Percentiles rank a stretch among this genome's conserved stretches.
phyloP scores from a whole-genome alignment of 2,797 vertebrate genomes.

The Leontocebus nigricollis region DNA sequence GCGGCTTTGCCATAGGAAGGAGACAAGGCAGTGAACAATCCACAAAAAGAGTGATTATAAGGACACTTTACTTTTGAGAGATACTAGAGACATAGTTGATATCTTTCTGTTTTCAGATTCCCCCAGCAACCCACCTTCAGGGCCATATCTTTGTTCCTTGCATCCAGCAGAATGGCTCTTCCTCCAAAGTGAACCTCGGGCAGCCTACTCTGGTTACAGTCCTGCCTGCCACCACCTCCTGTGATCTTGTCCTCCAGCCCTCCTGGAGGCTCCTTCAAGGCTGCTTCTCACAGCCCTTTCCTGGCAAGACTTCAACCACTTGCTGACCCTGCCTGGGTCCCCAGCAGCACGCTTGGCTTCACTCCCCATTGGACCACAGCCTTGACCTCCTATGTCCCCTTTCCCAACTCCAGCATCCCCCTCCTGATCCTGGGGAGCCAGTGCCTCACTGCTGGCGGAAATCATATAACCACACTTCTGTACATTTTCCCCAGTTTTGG shows the following conservation, averaged over 20 bases:
- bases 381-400: fast-evolving
- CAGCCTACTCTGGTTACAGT: fast-evolving
- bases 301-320: neutral
- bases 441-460: neutral
- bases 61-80: neutral
- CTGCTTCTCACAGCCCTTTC: neutral
- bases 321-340: neutral
- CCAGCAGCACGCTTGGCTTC: fast-evolving
- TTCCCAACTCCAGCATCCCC: fast-evolving
- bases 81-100: fast-evolving
- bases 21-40: too few species aligned
- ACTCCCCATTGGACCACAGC: neutral
- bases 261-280: neutral
- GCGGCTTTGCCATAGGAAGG: fast-evolving
- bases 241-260: neutral
- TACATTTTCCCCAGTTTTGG: neutral
- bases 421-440: neutral
- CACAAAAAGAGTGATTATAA: neutral
- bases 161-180: fast-evolving
- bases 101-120: fast-evolving
- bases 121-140: fast-evolving
- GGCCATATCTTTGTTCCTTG: fast-evolving
- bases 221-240: neutral
- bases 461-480: neutral
- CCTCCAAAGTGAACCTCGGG: neutral